These are phyloP conservation scores for Sitta carolinensis DNA, from an alignment of 2,797 vertebrate species.

Conservation along the genomic window DNA sequence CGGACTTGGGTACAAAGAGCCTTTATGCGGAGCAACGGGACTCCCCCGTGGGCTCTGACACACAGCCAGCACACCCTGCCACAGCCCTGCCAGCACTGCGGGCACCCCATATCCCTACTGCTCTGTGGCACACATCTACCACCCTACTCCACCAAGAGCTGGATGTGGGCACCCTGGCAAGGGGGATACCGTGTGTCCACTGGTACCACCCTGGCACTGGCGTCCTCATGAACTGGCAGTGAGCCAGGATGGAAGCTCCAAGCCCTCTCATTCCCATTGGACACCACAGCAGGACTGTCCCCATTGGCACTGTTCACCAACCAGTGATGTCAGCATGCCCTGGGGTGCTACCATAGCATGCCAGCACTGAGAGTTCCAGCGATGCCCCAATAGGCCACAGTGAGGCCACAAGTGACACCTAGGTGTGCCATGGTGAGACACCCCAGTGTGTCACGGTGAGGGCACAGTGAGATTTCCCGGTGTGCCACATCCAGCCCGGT, in stretches of 20 bases:
- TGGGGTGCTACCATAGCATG: fast-evolving
- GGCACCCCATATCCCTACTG: not conserved
- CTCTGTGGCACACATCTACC: not conserved
- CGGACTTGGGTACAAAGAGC: not conserved
- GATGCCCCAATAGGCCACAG: not conserved
- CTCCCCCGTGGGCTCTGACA: not conserved
- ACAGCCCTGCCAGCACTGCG: not conserved
- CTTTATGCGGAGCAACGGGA: not conserved
- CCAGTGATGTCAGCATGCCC: fast-evolving
- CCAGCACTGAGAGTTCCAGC: too few species aligned
- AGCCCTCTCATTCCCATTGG: fast-evolving
- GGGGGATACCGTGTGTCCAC: not conserved
- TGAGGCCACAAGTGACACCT: not conserved
- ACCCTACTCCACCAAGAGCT: not conserved
- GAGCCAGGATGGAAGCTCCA: not conserved
- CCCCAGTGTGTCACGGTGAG: not conserved
- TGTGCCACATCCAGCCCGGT: not conserved
- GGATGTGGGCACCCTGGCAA: not conserved
- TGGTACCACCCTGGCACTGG: not conserved
- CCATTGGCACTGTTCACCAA: not conserved
- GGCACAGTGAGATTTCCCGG: not conserved
- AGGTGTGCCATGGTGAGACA: not conserved
- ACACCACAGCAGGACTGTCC: not conserved
- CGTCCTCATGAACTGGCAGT: not conserved
- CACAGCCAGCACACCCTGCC: not conserved